Percentiles rank a stretch among this genome's conserved stretches.
Evolutionary conservation across 2,888 invertebrate genomes (phyloP).

Genomic region (Laothoe populi): DNA sequence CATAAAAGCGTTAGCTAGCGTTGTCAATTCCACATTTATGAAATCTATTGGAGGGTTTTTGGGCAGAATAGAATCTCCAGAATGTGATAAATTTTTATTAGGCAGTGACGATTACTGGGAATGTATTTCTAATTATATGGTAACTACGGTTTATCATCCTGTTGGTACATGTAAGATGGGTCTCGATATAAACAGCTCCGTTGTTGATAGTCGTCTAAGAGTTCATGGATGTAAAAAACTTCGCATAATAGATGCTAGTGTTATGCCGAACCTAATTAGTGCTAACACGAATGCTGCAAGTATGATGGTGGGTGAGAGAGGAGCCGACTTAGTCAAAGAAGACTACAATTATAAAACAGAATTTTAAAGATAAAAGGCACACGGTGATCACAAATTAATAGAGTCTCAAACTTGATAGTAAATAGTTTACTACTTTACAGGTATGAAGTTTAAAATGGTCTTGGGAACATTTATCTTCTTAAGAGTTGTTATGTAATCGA

Average conservation of each 20-base stretch:
- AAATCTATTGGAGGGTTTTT: conserved; percentile 34
- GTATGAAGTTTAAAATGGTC: too few relatives aligned
- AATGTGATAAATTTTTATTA: conserved; percentile 36
- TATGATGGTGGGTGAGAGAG: conserved; percentile 86
- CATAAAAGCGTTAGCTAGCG: conserved; percentile 33
- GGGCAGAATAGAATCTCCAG: conserved; percentile 34
- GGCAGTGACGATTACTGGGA: conserved; percentile 39
- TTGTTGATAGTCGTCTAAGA: conserved; percentile 64
- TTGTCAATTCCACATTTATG: conserved; percentile 33
- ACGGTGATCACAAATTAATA: too few relatives aligned
- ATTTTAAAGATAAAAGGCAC: not conserved
- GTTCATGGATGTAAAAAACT: conserved; percentile 83
- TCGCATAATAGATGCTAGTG: conserved; percentile 86
- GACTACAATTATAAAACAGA: conserved; percentile 35
- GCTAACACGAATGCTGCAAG: conserved; percentile 85
- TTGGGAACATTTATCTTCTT: too few relatives aligned
- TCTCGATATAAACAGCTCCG: conserved; percentile 64
- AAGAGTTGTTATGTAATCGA: too few relatives aligned
- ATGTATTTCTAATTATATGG: conserved; percentile 33
- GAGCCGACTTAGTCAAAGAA: conserved; percentile 81
- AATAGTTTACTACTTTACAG: not conserved
- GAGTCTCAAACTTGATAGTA: too few relatives aligned
- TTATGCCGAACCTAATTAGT: conserved; percentile 85
- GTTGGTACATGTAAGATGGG: conserved; percentile 86
- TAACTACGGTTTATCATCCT: conserved; percentile 83